Conservation (phyloP, 2,888 invertebrate species). For the Priocnemis perturbator region DNA sequence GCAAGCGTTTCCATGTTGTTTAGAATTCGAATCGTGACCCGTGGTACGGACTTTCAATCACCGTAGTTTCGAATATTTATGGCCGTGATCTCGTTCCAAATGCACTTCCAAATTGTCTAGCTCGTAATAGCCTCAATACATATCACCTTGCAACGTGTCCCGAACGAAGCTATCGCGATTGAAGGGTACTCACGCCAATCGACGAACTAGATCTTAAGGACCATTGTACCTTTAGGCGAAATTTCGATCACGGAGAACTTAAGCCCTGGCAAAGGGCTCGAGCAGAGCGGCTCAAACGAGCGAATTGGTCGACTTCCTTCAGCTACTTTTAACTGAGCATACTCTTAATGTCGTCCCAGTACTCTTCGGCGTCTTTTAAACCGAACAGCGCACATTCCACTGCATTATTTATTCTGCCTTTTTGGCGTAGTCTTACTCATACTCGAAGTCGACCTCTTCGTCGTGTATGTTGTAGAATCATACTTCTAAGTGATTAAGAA, state of each 20-base stretch:
- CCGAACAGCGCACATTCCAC: too few species aligned
- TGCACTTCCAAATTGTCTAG: too few species aligned
- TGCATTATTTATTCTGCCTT: too few species aligned
- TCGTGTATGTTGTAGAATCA: constrained; percentile 25
- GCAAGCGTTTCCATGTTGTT: too few species aligned
- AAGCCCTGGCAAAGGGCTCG: constrained; percentile 18
- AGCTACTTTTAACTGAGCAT: not conserved
- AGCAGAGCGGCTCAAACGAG: constrained; percentile 31
- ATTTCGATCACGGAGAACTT: constrained; percentile 22
- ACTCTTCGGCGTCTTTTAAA: not conserved
- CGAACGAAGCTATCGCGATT: too few species aligned
- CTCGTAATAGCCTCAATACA: too few species aligned
- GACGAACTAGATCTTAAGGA: constrained; percentile 27
- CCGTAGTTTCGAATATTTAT: too few species aligned
- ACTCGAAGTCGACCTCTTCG: constrained; percentile 30
- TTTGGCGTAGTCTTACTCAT: not conserved
- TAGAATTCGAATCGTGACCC: too few species aligned
- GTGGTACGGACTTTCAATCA: too few species aligned
- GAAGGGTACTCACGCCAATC: too few species aligned
- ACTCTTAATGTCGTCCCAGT: not conserved
- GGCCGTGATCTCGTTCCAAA: too few species aligned
- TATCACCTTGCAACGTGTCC: too few species aligned
- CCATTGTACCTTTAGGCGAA: constrained; percentile 42
- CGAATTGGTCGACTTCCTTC: constrained; percentile 26
- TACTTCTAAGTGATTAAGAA: constrained; percentile 55